Base-by-base conservation (phyloP, 2,797 vertebrate species). In the Alfaro cultratus region DNA sequence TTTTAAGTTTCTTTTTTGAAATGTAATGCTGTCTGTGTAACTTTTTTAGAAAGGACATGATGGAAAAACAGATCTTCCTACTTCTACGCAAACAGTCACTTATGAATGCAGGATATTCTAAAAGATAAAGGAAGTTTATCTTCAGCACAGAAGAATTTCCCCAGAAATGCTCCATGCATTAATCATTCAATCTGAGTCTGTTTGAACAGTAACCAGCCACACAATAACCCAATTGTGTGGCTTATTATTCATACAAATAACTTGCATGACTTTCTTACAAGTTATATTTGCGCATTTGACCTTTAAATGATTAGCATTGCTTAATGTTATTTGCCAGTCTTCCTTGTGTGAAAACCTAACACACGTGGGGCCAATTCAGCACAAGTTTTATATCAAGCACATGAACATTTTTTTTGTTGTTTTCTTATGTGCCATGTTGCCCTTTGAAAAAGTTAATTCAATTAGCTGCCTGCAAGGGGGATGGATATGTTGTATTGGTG, bases 201-300 rank as follows among this genome's bases (percentile, higher is more conserved):
- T 70, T 26, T 70, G 39, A 70, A 43, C 36, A 43, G 39, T 6
- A 2, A 70, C 11, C 23, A 36, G 31, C 8, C 16, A 21, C 7
- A 64, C 31, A 36, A 34, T 62, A 62, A 31, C 13, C 5, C 16
- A 36, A 36, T 64, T 64, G 78, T 80, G 53, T 73, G 31, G 46
- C 36, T n/a, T 68, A 11, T 11, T 57, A 57, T n/a, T 29, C 36
- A 67, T 77, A 73, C 51, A 41, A 23, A 74, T 70, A 87, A 87
- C 82, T 72, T 85, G 78, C 80, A 64, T 73, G n/a, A 43, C 47
- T 31, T 68, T 74, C 43, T 57, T 8, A 47, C 41, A 23, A 53
- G 53, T 71, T 75, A 18, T 72, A 81, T 83, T 45, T 70, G 18
- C 80, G 51, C 53, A 10, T 80, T 82, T 29, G 36, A 68, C 83